Percentiles rank a stretch among this genome's conserved stretches.
Evolutionary conservation across 1,140 invertebrate species (phyloP).

Genomic region (Pristionchus pacificus): DNA sequence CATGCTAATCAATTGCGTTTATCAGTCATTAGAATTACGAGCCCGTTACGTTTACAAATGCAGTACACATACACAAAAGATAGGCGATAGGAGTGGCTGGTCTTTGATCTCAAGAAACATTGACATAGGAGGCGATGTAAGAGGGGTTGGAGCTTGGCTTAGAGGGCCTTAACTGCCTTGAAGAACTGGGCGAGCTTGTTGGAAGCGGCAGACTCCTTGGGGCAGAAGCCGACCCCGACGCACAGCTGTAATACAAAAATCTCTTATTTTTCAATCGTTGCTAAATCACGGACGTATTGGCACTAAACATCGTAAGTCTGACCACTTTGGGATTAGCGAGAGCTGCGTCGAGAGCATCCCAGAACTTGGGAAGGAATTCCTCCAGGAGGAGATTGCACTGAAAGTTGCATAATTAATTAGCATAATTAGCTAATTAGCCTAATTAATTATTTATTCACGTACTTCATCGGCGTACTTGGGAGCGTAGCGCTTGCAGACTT

Average conservation of each 20-base stretch:
- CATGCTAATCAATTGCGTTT: too few relatives aligned
- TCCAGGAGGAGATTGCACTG: conserved; percentile 51
- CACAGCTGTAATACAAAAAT: conserved; percentile 48
- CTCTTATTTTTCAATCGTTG: too few relatives aligned
- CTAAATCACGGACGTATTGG: too few relatives aligned
- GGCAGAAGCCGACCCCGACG: conserved; percentile 44
- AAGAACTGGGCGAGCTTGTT: too few relatives aligned
- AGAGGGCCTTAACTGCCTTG: too few relatives aligned
- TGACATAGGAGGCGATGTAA: too few relatives aligned
- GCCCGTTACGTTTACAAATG: too few relatives aligned
- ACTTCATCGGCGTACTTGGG: conserved; percentile 36
- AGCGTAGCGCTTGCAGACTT: conserved; percentile 43
- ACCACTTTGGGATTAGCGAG: conserved; percentile 38
- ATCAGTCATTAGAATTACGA: too few relatives aligned
- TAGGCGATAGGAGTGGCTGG: too few relatives aligned
- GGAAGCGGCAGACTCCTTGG: conserved; percentile 1
- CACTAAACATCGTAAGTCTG: neutral
- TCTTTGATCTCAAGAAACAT: too few relatives aligned
- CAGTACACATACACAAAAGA: too few relatives aligned
- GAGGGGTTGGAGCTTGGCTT: too few relatives aligned
- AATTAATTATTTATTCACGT: conserved; percentile 23
- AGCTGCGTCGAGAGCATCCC: conserved; percentile 46
- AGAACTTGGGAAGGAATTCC: conserved; percentile 50
- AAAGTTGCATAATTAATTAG: conserved; percentile 21
- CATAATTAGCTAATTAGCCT: conserved; percentile 15